Percentiles rank a stretch among this genome's conserved stretches.
Evolutionary conservation across 2,113 vertebrate species (phyloP).

Genomic region (Dasyornis broadbenti): DNA sequence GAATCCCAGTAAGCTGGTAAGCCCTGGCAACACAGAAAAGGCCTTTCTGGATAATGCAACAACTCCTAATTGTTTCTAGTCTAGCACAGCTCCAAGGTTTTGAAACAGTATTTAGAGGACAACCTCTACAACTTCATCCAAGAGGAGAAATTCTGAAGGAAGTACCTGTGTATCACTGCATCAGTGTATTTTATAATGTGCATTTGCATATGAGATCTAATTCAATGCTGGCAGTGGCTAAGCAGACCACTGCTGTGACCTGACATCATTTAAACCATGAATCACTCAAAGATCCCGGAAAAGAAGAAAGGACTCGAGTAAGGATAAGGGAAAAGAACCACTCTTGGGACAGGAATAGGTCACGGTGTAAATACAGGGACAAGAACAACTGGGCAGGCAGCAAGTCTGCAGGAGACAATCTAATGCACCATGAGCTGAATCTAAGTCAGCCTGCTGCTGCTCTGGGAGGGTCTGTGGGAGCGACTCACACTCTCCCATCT

Average conservation of each 20-base stretch:
- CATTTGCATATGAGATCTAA: neutral
- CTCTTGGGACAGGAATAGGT: neutral
- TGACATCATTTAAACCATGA: neutral
- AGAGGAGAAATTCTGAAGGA: neutral
- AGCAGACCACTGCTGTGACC: neutral
- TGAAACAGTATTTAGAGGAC: neutral
- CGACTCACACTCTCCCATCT: neutral
- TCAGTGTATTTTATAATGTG: neutral
- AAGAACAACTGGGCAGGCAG: neutral
- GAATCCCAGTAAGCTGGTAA: neutral
- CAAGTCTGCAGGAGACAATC: neutral
- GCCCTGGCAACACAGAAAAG: neutral
- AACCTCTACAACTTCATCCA: neutral
- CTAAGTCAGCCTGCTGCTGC: neutral
- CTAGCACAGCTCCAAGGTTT: neutral
- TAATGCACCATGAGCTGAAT: neutral
- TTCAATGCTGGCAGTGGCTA: neutral
- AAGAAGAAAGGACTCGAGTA: neutral
- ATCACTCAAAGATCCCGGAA: neutral
- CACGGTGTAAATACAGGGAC: neutral
- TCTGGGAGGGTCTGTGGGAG: neutral
- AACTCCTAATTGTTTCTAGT: neutral
- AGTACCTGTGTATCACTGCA: neutral
- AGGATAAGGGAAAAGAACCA: neutral
- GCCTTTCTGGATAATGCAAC: neutral